Base-by-base conservation (phyloP, 2,888 invertebrate genomes). In the Thymelicus acteon region DNA sequence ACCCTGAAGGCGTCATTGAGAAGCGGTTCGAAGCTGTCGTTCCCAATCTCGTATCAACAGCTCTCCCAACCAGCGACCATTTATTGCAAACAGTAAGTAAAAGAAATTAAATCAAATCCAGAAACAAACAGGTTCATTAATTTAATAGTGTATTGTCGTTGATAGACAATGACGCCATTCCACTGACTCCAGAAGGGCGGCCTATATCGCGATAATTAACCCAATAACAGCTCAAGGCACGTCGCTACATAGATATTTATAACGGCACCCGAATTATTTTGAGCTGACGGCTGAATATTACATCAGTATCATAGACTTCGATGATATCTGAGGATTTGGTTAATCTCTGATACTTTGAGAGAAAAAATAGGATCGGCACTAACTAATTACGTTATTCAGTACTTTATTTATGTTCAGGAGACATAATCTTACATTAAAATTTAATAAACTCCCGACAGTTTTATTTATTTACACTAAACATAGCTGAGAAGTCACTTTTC, bases 191-290 rank as follows among this genome's bases (percentile, higher is more conserved):
- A 15, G 44, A 10, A 24, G 54, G 54, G 19, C 67, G 67, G 44
- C 67, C 67, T 61, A 67, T 40, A 67, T 67, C 67, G 67, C 67
- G 67, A 54, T n/a, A 67, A 61, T 60, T 61, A 67, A 67, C 24
- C 67, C 67, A 44, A 54, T 60, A 67, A 54, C 13, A 31, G 40
- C 67, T 31, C 52, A 6, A 7, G 19, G 13, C 39, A 19, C 15
- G 44, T 24, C n/a, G 57, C 64, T 64, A 44, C 19, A 40, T 47
- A 24, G 60, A 67, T 60, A 67, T 60, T 60, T 60, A 57, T 67
- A 67, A 47, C 15, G 66, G 7, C 60, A 54, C 54, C 54, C 24
- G 24, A 54, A 54, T 24, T 54, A 54, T 54, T 54, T 54, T 54
- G 10, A 54, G 54, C 15, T 52, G 49, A 24, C 6, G 10, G 24